Evolutionary conservation across 2,113 vertebrate species (phyloP), one percentile per base, ranked within the genome.

Genomic region (Pavo muticus): DNA sequence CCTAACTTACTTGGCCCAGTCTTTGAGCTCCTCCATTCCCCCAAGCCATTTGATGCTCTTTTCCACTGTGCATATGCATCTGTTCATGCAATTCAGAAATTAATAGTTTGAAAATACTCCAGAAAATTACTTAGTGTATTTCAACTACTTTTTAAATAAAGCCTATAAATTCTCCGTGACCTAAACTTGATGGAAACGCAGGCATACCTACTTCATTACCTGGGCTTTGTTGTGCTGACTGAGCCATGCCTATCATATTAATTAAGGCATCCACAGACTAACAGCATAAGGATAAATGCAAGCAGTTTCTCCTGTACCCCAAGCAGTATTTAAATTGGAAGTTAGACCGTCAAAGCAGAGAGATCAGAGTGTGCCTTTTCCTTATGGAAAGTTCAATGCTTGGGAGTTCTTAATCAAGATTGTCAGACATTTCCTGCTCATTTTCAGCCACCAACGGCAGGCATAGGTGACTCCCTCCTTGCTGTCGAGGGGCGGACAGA

Each of bases 391-490:
- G 95, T 97, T 96, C 94, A 96, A 0, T 91, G 80, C 91, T 93
- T 97, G 94, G 95, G 94, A 96, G 95, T 96, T 97, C 96, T 96
- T 96, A 97, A 97, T 96, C 95, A 97, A 96, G 95, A 97, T 95
- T 95, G 96, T 97, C 96, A 97, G 97, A 95, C 44, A 15, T 97
- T 97, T 97, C 96, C 97, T 97, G 97, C 97, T 97, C 94, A 96
- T 97, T 97, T 96, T 94, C 92, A 96, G 95, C 95, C 95, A 97
- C 96, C 93, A 97, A 61, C 87, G 37, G 94, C 94, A 96, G 89
- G 94, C 95, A 78, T 94, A 96, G 96, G 96, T 97, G 95, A 97
- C 95, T 97, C 97, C 96, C 96, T 97, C 93, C 91, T 92, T 47
- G 95, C 94, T 93, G 96, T 95, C 8, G 67, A 94, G 95, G 95